Evolutionary conservation across 2,113 vertebrate species (phyloP).

Genomic region (Brachionichthys hirsutus): DNA sequence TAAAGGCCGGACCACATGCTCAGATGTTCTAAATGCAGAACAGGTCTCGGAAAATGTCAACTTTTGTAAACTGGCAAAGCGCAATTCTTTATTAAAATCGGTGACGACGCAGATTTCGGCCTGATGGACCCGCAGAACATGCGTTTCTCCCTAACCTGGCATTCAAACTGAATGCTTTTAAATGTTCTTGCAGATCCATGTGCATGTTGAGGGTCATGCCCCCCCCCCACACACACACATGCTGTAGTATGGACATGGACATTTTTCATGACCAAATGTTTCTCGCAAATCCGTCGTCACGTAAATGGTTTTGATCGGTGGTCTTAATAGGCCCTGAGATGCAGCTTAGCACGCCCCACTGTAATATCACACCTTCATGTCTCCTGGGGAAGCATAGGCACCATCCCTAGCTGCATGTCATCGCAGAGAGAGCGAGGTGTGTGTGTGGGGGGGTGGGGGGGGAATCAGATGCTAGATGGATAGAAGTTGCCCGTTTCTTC

Average conservation of each 20-base stretch:
- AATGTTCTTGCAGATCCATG: no score
- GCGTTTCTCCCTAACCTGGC: no score
- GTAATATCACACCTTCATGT: slow-evolving; percentile 60
- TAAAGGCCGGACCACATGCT: slow-evolving; percentile 24
- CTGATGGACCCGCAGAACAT: no score
- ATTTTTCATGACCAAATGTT: no score
- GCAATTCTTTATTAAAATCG: no score
- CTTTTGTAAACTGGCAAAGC: no score
- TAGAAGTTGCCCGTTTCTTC: slow-evolving; percentile 7
- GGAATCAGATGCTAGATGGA: slow-evolving; percentile 33
- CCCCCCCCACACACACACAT: no score
- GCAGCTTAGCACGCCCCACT: slow-evolving; percentile 45
- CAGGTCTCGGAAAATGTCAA: slow-evolving; percentile 2
- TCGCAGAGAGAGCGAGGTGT: slow-evolving; percentile 14
- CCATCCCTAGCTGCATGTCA: slow-evolving; percentile 37
- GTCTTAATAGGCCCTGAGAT: slow-evolving; percentile 35
- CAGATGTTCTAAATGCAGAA: slow-evolving; percentile 34
- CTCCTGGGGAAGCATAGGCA: slow-evolving; percentile 42
- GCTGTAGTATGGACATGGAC: no score
- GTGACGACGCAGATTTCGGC: no score
- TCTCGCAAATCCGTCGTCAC: slow-evolving; percentile 9
- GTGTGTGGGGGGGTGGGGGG: slow-evolving; percentile 18
- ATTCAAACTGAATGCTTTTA: no score
- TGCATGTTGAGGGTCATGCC: no score
- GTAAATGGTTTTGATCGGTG: slow-evolving; percentile 51